Evolutionary conservation across 2,888 invertebrate genomes (phyloP).

Genomic region (Acleris laterana): DNA sequence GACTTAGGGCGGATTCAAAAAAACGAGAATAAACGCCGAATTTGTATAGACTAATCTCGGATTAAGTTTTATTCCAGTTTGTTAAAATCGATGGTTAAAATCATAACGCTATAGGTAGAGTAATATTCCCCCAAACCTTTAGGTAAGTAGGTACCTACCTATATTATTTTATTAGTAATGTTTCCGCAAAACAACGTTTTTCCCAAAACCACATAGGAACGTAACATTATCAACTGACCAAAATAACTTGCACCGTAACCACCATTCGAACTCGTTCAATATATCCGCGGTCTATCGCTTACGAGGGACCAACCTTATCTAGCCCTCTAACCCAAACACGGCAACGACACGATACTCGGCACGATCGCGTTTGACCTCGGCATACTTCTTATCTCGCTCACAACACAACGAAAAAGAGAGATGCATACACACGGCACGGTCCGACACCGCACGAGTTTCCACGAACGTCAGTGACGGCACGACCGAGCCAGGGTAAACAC

Average conservation of each 20-base stretch:
- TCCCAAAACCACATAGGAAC: too few species aligned
- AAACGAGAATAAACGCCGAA: too few species aligned
- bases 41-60: too few species aligned
- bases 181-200: too few species aligned
- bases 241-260: slow-evolving; percentile 1
- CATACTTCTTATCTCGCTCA: slow-evolving; percentile 47
- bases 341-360: slow-evolving; percentile 46
- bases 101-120: too few species aligned
- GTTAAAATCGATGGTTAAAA: too few species aligned
- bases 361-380: slow-evolving; percentile 62
- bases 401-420: slow-evolving; percentile 42
- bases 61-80: too few species aligned
- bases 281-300: neutral
- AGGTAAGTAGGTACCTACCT: too few species aligned
- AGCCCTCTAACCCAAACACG: slow-evolving; percentile 40
- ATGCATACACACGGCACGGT: slow-evolving; percentile 56
- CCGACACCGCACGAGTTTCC: slow-evolving; percentile 52
- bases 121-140: too few species aligned
- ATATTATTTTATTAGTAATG: too few species aligned
- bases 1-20: too few species aligned
- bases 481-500: slow-evolving; percentile 58
- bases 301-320: slow-evolving; percentile 46
- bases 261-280: neutral
- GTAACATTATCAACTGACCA: neutral
- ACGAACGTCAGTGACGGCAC: slow-evolving; percentile 61